These are phyloP conservation scores for Rotaria macrura DNA, from an alignment of 2,888 invertebrate species.

Conservation along the genomic window DNA sequence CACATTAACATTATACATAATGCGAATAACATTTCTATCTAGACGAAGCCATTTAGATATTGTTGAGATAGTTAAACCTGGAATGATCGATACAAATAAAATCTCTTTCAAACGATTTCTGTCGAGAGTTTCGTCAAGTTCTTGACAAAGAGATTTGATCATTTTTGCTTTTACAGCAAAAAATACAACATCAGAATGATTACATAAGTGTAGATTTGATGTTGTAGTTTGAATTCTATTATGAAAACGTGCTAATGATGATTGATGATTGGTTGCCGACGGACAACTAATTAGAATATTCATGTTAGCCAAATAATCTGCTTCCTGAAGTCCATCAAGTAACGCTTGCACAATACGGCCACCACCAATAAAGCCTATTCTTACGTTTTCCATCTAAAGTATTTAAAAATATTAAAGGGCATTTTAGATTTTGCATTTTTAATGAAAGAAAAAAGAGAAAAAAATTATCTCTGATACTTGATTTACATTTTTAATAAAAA, in stretches of 20 bases:
- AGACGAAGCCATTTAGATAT: neutral
- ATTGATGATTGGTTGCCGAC: neutral
- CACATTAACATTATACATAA: conserved; percentile 6
- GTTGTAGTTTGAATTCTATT: neutral
- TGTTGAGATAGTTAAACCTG: conserved; percentile 1
- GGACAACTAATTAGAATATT: neutral
- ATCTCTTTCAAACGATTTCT: neutral
- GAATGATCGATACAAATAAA: neutral
- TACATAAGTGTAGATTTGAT: neutral
- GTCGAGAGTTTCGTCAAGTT: neutral
- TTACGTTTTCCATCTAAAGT: neutral
- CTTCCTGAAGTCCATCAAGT: neutral
- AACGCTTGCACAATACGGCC: conserved; percentile 2
- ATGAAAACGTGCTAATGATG: neutral
- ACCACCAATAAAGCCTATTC: conserved; percentile 8
- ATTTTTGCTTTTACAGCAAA: conserved; percentile 12
- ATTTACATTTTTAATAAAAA: too few relatives aligned
- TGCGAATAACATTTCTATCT: neutral
- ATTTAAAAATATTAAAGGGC: neutral
- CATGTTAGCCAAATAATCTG: neutral
- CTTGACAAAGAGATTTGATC: neutral
- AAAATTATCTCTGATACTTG: too few relatives aligned
- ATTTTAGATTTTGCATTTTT: too few relatives aligned
- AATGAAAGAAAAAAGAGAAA: too few relatives aligned
- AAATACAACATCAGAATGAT: neutral